Base-by-base conservation (phyloP, 2,113 vertebrate species). In the Pygoscelis adeliae region DNA sequence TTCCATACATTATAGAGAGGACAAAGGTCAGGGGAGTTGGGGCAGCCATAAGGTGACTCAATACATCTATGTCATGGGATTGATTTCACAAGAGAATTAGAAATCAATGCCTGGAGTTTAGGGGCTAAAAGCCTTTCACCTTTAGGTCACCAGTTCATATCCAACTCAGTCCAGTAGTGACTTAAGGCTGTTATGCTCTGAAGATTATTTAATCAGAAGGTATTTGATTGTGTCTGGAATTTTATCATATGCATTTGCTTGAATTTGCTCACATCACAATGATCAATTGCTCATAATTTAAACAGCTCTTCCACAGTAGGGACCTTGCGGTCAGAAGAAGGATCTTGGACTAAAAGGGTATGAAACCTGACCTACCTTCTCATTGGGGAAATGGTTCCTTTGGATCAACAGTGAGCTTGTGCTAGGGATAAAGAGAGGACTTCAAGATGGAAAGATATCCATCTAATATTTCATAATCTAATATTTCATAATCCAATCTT, bases 1-100 rank as follows among this genome's bases (percentile, higher is more conserved):
- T 94, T 93, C 90, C 91, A 92, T 90, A 92, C 76, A 93, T 94
- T 94, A 94, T 13, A 84, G 86, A 81, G 65, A 91, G 92, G 83
- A 93, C 96, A 98, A 96, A 98, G 97, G 97, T 98, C 96, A 97
- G 83, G 27, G 67, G 61, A 96, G 46, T 61, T 8, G 4, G 89
- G 88, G 85, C 94, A 97, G 82, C 91, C 95, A 95, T 91, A 89
- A 96, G 95, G 95, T 74, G 95, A 79, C 88, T 91, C 95, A 93
- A 97, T 97, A 96, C 91, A 97, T 98, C 97, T 98, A 67, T 98
- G 97, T 97, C 97, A 97, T 46, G 65, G 61, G 74, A 88, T 76
- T 83, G 92, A 97, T 97, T 95, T 87, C 97, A 95, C 90, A 69
- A 80, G 96, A 94, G 95, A 97, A 95, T 96, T 91, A 95, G 94